Evolutionary conservation across 2,113 vertebrate species (phyloP).

Genomic region (Calypte anna): DNA sequence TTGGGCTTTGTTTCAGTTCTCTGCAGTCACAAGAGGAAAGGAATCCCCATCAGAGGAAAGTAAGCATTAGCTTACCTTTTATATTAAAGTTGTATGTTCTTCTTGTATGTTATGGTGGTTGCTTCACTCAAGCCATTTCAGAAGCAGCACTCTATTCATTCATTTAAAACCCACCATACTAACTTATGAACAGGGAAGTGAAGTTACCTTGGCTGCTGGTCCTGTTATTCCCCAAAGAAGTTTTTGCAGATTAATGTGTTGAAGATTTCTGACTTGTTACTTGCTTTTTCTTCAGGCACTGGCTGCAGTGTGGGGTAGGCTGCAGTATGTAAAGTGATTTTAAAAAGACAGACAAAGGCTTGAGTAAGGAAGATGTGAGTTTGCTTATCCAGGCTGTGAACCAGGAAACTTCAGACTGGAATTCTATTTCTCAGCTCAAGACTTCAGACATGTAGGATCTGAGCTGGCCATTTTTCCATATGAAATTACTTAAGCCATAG

Average conservation of each 20-base stretch:
- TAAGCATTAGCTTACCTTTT: constrained; percentile 60
- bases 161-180: neutral
- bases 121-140: neutral
- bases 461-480: neutral
- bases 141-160: neutral
- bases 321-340: neutral
- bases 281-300: neutral
- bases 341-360: neutral
- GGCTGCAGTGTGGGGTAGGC: neutral
- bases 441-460: neutral
- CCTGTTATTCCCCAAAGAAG: neutral
- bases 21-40: constrained; percentile 81
- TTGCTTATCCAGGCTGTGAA: neutral
- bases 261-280: neutral
- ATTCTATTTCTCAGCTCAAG: neutral
- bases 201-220: neutral
- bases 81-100: neutral
- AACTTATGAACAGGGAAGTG: neutral
- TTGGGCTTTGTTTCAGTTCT: constrained; percentile 87
- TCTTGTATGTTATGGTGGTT: neutral
- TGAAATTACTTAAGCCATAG: neutral
- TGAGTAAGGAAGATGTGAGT: neutral
- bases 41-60: constrained; percentile 78
- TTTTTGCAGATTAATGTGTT: neutral
- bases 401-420: neutral